Percentiles rank a stretch among this genome's conserved stretches.
phyloP scores from a whole-genome alignment of 1,140 invertebrate genomes.

The Bombus picipes region DNA sequence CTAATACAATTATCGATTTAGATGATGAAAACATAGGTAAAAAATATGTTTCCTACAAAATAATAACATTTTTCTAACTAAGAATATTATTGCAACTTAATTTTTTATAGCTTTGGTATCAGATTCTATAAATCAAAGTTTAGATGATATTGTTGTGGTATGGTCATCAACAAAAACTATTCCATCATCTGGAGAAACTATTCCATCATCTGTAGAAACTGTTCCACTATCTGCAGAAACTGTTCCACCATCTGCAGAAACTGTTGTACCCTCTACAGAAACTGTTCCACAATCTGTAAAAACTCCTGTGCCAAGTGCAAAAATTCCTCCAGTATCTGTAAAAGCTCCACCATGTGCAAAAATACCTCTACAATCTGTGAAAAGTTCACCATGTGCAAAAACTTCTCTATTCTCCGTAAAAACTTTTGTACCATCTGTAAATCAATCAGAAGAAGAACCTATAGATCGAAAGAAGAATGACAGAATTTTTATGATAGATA shows the following conservation, averaged over 20 bases:
- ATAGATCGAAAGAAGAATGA: not conserved
- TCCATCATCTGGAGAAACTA: no score
- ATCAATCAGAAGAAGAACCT: not conserved
- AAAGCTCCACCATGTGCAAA: not conserved
- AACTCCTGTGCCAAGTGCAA: not conserved
- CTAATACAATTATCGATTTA: slow-evolving; percentile 7
- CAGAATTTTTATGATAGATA: slow-evolving; percentile 22
- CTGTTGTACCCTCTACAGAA: not conserved
- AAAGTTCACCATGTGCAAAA: not conserved
- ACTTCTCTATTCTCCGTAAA: not conserved
- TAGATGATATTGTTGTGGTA: slow-evolving; percentile 61
- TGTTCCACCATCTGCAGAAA: no score
- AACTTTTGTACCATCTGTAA: no score
- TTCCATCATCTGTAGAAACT: not conserved
- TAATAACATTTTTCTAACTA: not conserved
- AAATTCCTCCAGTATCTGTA: no score
- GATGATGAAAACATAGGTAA: slow-evolving; percentile 45
- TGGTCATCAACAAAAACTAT: slow-evolving; percentile 55
- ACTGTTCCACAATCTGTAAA: not conserved
- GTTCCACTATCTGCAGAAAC: no score
- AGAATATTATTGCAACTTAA: slow-evolving; percentile 12
- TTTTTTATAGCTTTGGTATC: slow-evolving; percentile 25
- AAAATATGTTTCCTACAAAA: not conserved
- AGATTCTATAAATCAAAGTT: slow-evolving; percentile 8
- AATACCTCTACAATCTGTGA: not conserved